A percentile compares a stretch with the other conserved stretches of the same genome.
These are phyloP conservation scores for Sebastes umbrosus DNA, from an alignment of 2,797 vertebrate genomes.

Conservation along the genomic window DNA sequence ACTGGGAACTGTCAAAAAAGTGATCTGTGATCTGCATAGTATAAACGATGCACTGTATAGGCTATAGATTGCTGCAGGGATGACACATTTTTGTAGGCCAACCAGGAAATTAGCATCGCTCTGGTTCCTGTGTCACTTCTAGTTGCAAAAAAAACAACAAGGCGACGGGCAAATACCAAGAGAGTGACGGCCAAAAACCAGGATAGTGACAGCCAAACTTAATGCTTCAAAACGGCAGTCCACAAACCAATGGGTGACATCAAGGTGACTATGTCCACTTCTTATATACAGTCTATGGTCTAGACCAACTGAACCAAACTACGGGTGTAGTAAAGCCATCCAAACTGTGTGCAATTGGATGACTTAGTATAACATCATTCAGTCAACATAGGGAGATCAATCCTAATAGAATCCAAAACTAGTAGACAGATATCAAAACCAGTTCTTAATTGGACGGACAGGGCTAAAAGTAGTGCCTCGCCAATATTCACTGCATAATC, in stretches of 20 bases:
- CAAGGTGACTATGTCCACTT: too few relatives aligned
- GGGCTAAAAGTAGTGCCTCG: not conserved
- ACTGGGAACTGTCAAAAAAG: not conserved
- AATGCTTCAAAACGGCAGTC: too few relatives aligned
- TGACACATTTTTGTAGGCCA: too few relatives aligned
- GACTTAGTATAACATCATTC: not conserved
- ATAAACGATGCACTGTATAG: not conserved
- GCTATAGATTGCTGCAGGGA: too few relatives aligned
- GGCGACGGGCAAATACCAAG: too few relatives aligned
- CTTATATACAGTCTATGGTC: too few relatives aligned
- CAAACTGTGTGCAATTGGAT: not conserved
- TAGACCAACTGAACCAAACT: not conserved
- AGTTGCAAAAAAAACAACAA: too few relatives aligned
- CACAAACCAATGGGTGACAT: too few relatives aligned
- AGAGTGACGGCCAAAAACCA: too few relatives aligned
- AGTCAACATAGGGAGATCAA: not conserved
- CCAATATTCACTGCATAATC: not conserved
- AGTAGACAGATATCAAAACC: not conserved
- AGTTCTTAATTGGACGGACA: not conserved
- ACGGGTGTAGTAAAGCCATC: not conserved
- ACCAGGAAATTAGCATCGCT: too few relatives aligned
- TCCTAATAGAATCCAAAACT: not conserved
- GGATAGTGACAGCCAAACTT: too few relatives aligned
- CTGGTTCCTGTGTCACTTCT: too few relatives aligned
- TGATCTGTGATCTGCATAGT: not conserved